A percentile compares a stretch with the other conserved stretches of the same genome.
Conservation (phyloP, 1,140 invertebrate species). For the Orchestia grillus region DNA sequence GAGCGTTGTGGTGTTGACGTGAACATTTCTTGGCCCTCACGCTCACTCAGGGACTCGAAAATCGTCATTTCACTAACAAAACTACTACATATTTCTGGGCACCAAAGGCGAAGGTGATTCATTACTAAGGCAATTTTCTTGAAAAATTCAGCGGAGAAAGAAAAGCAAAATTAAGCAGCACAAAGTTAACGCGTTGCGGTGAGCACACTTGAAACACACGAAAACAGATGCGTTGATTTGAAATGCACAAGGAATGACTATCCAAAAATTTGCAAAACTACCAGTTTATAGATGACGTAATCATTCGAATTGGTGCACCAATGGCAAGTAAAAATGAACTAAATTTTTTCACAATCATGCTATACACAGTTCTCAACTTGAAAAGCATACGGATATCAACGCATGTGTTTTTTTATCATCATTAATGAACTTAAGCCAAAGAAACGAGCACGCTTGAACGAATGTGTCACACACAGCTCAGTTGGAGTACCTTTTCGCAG, state of each 20-base stretch:
- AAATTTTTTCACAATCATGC: too few relatives aligned
- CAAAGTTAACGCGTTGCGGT: constrained; percentile 6
- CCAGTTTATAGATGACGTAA: neutral
- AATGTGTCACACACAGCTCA: constrained; percentile 5
- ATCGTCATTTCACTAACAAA: neutral
- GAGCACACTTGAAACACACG: neutral
- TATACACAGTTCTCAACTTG: neutral
- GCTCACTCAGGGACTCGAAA: neutral
- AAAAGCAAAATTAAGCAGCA: neutral
- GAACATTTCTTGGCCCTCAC: neutral
- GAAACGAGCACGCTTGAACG: neutral
- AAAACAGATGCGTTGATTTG: neutral
- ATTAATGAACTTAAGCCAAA: neutral
- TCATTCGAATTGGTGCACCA: neutral
- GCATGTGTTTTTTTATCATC: neutral
- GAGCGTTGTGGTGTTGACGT: neutral
- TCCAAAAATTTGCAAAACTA: neutral
- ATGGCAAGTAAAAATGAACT: too few relatives aligned
- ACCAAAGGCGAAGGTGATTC: neutral
- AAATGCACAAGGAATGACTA: neutral
- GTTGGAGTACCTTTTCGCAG: constrained; percentile 65
- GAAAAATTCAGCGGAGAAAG: neutral
- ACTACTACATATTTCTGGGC: neutral
- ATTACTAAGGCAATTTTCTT: neutral
- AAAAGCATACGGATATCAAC: neutral